Evolutionary conservation across 2,797 vertebrate genomes (phyloP).

Genomic region (Darevskia mixta): DNA sequence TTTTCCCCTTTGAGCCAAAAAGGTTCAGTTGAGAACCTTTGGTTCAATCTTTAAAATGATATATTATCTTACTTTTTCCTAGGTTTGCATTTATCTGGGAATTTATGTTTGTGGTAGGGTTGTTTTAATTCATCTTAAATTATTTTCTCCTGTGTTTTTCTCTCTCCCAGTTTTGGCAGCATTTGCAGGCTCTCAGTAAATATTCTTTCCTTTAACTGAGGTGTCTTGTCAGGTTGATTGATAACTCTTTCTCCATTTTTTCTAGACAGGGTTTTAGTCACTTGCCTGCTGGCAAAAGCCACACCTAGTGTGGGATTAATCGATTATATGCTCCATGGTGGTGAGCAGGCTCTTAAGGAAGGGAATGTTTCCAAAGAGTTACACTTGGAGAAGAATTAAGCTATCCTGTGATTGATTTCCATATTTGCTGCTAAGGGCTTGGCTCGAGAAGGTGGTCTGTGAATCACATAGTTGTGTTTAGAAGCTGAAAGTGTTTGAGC

Average conservation of each 20-base stretch:
- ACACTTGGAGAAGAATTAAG: conserved; percentile 40
- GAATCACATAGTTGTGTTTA: conserved; percentile 14
- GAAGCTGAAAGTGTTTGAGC: background rate
- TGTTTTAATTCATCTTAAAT: conserved; percentile 40
- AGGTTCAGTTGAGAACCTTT: background rate
- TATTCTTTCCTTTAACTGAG: conserved; percentile 40
- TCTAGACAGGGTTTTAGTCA: conserved; percentile 15
- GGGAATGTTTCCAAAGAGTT: conserved; percentile 29
- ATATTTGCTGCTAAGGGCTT: conserved; percentile 24
- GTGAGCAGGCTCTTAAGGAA: conserved; percentile 28
- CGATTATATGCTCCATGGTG: conserved; percentile 3
- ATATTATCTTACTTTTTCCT: background rate
- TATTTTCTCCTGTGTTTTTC: conserved; percentile 49
- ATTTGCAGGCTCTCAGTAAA: conserved; percentile 33
- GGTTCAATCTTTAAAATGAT: background rate
- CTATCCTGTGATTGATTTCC: conserved; percentile 21
- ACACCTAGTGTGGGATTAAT: conserved; percentile 29
- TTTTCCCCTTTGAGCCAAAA: background rate
- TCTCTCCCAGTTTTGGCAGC: background rate
- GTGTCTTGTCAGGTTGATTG: conserved; percentile 50
- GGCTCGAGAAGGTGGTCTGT: background rate
- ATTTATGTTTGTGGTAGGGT: conserved; percentile 26
- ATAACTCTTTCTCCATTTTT: conserved; percentile 40
- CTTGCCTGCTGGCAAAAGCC: conserved; percentile 16
- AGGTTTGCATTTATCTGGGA: background rate